A percentile compares a stretch with the other conserved stretches of the same genome.
These are phyloP conservation scores for Hetaerina titia DNA, from an alignment of 2,888 invertebrate genomes.

Conservation along the genomic window DNA sequence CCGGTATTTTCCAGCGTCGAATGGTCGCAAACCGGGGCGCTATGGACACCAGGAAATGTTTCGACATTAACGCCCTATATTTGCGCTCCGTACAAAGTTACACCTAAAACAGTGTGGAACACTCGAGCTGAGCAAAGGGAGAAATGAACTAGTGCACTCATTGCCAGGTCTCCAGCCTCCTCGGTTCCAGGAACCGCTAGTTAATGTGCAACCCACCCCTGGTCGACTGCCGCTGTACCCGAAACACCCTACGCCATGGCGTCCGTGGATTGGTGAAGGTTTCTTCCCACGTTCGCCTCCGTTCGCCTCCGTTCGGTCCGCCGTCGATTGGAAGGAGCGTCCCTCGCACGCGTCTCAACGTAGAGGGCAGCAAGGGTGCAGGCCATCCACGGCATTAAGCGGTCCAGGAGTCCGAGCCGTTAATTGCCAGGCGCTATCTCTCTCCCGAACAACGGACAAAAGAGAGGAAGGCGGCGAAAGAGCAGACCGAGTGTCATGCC, in stretches of 20 bases:
- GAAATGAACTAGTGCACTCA: neutral
- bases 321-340: neutral
- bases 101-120: neutral
- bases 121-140: neutral
- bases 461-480: too few relatives aligned
- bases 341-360: neutral
- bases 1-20: too few relatives aligned
- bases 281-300: too few relatives aligned
- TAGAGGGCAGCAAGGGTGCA: neutral
- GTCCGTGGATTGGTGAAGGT: neutral
- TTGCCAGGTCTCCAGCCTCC: neutral
- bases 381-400: too few relatives aligned
- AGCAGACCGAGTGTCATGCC: too few relatives aligned
- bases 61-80: neutral
- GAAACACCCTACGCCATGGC: neutral
- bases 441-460: too few relatives aligned
- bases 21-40: too few relatives aligned
- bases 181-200: neutral
- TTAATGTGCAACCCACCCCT: neutral
- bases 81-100: neutral
- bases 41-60: neutral
- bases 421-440: too few relatives aligned
- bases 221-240: neutral
- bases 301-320: neutral
- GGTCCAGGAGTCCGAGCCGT: too few relatives aligned